Base-by-base conservation (phyloP, 2,888 invertebrate genomes). In the Ichneumoninae sp. region DNA sequence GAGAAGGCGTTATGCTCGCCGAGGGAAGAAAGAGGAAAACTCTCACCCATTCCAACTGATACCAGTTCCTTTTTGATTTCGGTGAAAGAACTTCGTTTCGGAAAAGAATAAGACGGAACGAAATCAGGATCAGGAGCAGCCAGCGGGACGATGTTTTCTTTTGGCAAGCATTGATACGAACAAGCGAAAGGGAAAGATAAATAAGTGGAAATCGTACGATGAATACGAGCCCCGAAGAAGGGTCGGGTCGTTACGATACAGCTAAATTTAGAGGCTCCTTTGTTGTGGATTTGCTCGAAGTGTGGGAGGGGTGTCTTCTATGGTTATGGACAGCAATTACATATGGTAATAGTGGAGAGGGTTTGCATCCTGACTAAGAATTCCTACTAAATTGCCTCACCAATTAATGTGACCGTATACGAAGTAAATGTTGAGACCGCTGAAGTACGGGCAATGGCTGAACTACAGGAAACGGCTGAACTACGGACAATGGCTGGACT, bases 121-220 rank as follows among this genome's bases (percentile, higher is more conserved):
- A 44, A 54, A 73, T 66, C 36, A 65, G 3, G 44, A 47, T 16
- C 44, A 47, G 47, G 13, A 13, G 26, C 19, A 3, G 13, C 8
- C 26, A 13, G 10, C 19, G 19, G n/a, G n/a, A 26, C 65, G 50
- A 65, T 36, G 52, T 52, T 54, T 40, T 40, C 10, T 40, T 40
- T 54, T 36, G 40, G 33, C 54, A 22, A 57, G 22, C 36, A 60
- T 50, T 22, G 65, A 76, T 76, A 57, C 44, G 50, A 74, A 75
- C 70, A 75, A 70, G 30, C 47, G 47, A 68, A 44, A 50, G 22
- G 36, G 47, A 78, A 50, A 63, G 50, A 70, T 44, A 83, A 63
- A 44, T 57, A 47, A 80, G 54, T 47, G 65, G 57, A 66, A 80
- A 80, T 63, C 47, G 50, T 75, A 5, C 63, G 71, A 78, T 50